phyloP scores from a whole-genome alignment of 2,888 invertebrate species.

The Girardia tigrina region DNA sequence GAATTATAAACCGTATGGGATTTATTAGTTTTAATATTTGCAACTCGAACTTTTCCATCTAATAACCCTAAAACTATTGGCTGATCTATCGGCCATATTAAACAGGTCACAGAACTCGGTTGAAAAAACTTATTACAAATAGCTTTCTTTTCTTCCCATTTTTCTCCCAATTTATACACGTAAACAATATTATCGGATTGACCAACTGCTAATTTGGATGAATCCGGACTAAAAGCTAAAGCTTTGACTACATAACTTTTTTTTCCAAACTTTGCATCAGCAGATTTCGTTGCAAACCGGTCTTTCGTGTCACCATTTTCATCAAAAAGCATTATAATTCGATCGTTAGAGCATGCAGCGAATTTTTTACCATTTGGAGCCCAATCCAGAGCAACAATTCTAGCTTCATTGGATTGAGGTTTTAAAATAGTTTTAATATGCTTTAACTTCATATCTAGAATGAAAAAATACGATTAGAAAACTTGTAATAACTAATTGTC shows the following conservation, averaged over 20 bases:
- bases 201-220: conserved; percentile 81
- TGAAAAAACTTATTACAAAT: conserved; percentile 88
- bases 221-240: conserved; percentile 83
- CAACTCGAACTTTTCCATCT: conserved; percentile 66
- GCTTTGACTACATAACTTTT: conserved; percentile 78
- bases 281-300: conserved; percentile 85
- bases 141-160: conserved; percentile 52
- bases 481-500: too few species aligned
- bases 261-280: conserved; percentile 72
- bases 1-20: conserved; percentile 70
- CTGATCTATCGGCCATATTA: conserved; percentile 70
- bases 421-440: conserved; percentile 65
- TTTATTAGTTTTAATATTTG: conserved; percentile 75
- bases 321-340: conserved; percentile 74
- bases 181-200: conserved; percentile 93
- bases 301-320: conserved; percentile 75
- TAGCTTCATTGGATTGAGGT: conserved; percentile 62
- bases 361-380: conserved; percentile 81
- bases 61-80: conserved; percentile 73
- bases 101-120: conserved; percentile 64
- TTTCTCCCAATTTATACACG: conserved; percentile 87
- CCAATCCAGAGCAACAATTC: conserved; percentile 67
- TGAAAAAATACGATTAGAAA: too few species aligned
- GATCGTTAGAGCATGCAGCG: conserved; percentile 78
- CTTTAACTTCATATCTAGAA: conserved; percentile 76